phyloP scores from a whole-genome alignment of 2,888 invertebrate species.

The Melanotus villosus region DNA sequence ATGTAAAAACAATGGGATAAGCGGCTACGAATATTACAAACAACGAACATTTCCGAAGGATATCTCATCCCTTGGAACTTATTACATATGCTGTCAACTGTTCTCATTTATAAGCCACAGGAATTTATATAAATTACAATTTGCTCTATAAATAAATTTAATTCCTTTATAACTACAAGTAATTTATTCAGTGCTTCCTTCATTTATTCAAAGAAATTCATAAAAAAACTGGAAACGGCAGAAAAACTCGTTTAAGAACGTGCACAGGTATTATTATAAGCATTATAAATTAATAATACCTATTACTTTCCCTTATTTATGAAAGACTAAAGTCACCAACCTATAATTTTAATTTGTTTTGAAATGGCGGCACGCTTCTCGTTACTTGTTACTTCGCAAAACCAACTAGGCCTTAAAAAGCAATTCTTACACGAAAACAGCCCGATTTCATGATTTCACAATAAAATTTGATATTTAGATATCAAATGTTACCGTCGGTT shows the following conservation, averaged over 20 bases:
- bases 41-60: background rate
- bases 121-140: slow-evolving; percentile 4
- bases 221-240: slow-evolving; percentile 1
- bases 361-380: too few species aligned
- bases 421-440: too few species aligned
- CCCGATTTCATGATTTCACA: too few species aligned
- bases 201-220: background rate
- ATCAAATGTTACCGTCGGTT: too few species aligned
- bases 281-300: background rate
- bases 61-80: background rate
- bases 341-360: too few species aligned
- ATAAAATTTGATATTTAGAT: too few species aligned
- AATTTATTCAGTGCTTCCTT: slow-evolving; percentile 3
- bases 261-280: background rate
- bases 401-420: too few species aligned
- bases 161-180: background rate
- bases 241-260: slow-evolving; percentile 10
- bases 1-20: slow-evolving; percentile 9
- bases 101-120: background rate
- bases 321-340: too few species aligned
- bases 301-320: background rate
- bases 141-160: slow-evolving; percentile 1
- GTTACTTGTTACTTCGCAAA: too few species aligned
- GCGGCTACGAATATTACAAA: background rate
- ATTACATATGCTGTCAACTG: background rate